Conservation (phyloP, 2,797 vertebrate genomes). For the Hemitrygon akajei region DNA sequence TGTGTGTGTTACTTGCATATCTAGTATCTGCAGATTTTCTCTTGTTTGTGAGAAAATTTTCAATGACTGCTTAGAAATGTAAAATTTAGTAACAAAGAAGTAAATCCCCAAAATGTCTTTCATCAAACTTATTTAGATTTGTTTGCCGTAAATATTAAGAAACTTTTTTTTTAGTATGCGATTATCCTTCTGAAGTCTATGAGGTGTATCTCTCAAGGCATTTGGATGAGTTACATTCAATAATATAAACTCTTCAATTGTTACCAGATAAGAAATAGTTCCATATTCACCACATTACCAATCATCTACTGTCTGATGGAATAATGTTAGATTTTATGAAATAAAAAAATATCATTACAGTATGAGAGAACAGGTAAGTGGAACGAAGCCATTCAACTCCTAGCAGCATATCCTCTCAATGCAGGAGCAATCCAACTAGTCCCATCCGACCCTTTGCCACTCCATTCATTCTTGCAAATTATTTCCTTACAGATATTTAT, state of each 20-base stretch:
- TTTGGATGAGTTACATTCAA: background rate
- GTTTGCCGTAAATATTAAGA: background rate
- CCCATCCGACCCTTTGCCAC: too few relatives aligned
- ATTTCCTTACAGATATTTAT: too few relatives aligned
- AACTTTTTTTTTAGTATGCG: background rate
- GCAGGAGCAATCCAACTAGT: too few relatives aligned
- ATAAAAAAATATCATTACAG: background rate
- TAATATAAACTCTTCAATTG: constrained; percentile 42
- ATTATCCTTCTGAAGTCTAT: background rate
- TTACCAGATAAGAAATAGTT: constrained; percentile 40
- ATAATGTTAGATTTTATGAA: constrained; percentile 37
- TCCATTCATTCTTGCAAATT: too few relatives aligned
- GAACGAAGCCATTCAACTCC: too few relatives aligned
- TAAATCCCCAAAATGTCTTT: background rate
- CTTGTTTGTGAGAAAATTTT: background rate
- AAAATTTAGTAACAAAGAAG: background rate
- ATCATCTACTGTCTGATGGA: constrained; percentile 36
- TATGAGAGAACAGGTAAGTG: background rate
- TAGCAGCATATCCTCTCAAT: too few relatives aligned
- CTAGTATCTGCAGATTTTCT: too few relatives aligned
- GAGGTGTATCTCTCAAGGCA: constrained; percentile 37
- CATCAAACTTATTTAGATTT: background rate
- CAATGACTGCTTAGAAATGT: background rate
- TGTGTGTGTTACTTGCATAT: too few relatives aligned
- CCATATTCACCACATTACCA: constrained; percentile 32